Evolutionary conservation across 2,797 vertebrate genomes (phyloP).

Genomic region (Erethizon dorsatum): DNA sequence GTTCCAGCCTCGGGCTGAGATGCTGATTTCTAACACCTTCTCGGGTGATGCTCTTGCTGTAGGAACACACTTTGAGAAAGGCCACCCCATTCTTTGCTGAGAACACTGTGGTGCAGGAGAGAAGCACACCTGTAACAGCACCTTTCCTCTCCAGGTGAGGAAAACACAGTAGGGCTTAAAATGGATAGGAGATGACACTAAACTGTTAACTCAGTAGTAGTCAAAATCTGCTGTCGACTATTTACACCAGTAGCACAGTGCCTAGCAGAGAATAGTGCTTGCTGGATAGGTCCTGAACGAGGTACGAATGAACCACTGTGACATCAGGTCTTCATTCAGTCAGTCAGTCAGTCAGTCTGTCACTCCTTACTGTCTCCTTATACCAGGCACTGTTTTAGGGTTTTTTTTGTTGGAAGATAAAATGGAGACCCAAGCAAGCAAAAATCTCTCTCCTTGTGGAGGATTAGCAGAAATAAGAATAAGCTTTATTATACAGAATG

Average conservation of each 20-base stretch:
- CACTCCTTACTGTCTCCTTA: not conserved
- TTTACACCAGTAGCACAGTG: not conserved
- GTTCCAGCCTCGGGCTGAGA: not conserved
- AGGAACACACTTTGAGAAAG: not conserved
- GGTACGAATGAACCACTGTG: not conserved
- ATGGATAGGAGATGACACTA: not conserved
- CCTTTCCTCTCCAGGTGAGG: not conserved
- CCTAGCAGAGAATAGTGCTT: not conserved
- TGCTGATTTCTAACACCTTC: not conserved
- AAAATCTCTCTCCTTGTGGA: not conserved
- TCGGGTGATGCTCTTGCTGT: not conserved
- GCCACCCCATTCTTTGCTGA: not conserved
- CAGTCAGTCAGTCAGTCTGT: not conserved
- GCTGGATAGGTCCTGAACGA: not conserved
- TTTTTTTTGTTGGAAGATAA: not conserved
- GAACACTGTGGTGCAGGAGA: not conserved
- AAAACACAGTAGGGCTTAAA: not conserved
- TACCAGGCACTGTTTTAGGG: not conserved
- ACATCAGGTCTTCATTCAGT: slow-evolving; percentile 9
- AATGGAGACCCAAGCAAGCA: not conserved
- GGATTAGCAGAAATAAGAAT: not conserved
- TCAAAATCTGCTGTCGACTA: not conserved
- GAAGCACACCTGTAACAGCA: not conserved
- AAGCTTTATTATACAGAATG: not conserved
- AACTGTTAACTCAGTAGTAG: not conserved